Percentiles rank a stretch among this genome's conserved stretches.
phyloP scores from a whole-genome alignment of 2,888 invertebrate species.

The Plutella xylostella region DNA sequence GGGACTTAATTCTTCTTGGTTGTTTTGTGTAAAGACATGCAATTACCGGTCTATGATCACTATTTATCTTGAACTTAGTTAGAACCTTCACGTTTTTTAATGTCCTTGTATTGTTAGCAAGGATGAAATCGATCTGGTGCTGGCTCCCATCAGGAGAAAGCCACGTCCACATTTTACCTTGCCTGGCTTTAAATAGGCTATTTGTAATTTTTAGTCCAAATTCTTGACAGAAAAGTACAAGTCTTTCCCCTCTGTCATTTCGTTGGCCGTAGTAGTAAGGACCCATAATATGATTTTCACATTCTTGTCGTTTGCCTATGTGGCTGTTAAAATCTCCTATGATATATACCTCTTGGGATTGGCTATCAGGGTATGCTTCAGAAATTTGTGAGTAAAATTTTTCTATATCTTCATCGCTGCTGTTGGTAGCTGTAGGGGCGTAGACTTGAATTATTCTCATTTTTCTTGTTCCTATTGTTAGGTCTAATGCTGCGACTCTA shows the following conservation, averaged over 20 bases:
- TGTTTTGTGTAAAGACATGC: too few relatives aligned
- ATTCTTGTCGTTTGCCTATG: conserved; percentile 8
- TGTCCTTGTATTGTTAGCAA: too few relatives aligned
- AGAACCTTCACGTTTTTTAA: too few relatives aligned
- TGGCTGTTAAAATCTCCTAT: conserved; percentile 18
- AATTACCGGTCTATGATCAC: too few relatives aligned
- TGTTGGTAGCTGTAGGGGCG: neutral
- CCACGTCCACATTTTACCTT: conserved; percentile 18
- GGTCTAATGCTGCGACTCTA: neutral
- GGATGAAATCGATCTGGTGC: too few relatives aligned
- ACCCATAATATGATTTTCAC: conserved; percentile 16
- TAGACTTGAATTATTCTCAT: neutral
- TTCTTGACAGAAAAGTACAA: conserved; percentile 13
- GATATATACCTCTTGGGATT: conserved; percentile 12
- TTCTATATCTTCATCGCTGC: neutral
- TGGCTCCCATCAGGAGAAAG: conserved; percentile 17
- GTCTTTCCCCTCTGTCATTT: conserved; percentile 16
- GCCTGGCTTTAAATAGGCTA: conserved; percentile 11
- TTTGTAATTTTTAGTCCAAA: conserved; percentile 16
- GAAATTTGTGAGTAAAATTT: neutral
- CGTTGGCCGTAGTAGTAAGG: conserved; percentile 13
- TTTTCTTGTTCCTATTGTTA: neutral
- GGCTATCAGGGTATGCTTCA: neutral
- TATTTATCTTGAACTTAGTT: too few relatives aligned
- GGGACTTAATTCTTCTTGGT: too few relatives aligned